Evolutionary conservation across 2,797 vertebrate species (phyloP).

Genomic region (Borostomias antarcticus): DNA sequence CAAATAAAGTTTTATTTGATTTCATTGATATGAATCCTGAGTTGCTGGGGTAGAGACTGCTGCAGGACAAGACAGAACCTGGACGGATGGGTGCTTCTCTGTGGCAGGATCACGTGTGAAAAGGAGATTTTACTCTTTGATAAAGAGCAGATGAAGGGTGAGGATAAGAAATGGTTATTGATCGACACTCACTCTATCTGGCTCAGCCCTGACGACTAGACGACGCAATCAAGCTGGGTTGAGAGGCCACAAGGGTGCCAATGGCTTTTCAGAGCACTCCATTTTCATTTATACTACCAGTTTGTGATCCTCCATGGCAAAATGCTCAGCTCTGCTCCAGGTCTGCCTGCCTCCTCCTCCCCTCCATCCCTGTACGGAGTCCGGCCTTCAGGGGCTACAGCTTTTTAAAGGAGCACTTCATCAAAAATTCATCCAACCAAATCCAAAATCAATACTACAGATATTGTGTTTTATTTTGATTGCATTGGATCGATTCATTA

Average conservation of each 20-base stretch:
- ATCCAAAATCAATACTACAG: conserved; percentile 6
- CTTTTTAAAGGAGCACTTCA: background rate
- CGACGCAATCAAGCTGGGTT: conserved; percentile 70
- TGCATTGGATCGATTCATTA: background rate
- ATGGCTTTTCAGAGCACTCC: conserved; percentile 55
- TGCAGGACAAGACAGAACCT: conserved; percentile 45
- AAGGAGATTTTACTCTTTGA: conserved; percentile 73
- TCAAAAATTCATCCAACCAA: conserved; percentile 2
- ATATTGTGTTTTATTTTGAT: background rate
- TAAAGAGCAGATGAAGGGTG: conserved; percentile 77
- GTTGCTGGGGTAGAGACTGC: background rate
- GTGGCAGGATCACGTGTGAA: conserved; percentile 64
- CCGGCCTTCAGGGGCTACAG: background rate
- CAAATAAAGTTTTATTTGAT: no score
- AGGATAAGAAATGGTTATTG: conserved; percentile 82
- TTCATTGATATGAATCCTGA: background rate
- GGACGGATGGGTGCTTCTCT: conserved; percentile 66
- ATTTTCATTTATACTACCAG: conserved; percentile 48
- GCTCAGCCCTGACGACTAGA: conserved; percentile 67
- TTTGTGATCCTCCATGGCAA: conserved; percentile 43
- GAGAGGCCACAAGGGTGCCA: conserved; percentile 63
- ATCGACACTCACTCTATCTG: conserved; percentile 75
- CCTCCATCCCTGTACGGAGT: background rate
- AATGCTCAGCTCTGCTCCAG: background rate
- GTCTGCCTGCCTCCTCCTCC: conserved; percentile 16